These are phyloP conservation scores for Drosophila orena DNA, from an alignment of 1,140 invertebrate genomes.

Conservation along the genomic window DNA sequence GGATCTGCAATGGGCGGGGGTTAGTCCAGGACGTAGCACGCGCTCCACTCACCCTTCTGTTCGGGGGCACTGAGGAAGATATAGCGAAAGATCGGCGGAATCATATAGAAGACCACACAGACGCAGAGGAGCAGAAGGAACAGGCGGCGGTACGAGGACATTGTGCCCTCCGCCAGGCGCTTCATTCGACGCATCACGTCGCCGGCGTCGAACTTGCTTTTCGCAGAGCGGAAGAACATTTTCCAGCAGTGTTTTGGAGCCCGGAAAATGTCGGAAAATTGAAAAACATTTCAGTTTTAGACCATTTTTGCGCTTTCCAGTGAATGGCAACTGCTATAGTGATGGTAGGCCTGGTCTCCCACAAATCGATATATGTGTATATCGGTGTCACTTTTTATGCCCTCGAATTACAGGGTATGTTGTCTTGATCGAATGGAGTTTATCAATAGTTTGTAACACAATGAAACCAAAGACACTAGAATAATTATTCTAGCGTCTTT, in stretches of 20 bases:
- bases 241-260: constrained; percentile 28
- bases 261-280: constrained; percentile 43
- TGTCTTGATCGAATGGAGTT: too few relatives aligned
- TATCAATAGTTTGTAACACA: too few relatives aligned
- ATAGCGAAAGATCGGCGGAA: constrained; percentile 88
- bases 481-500: too few relatives aligned
- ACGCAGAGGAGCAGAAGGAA: constrained; percentile 87
- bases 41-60: constrained; percentile 77
- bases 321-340: constrained; percentile 14
- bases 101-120: constrained; percentile 88
- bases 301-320: constrained; percentile 17
- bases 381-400: background rate
- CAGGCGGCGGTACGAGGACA: constrained; percentile 88
- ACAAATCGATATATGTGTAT: background rate
- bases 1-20: constrained; percentile 84
- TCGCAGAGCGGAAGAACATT: constrained; percentile 83
- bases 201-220: constrained; percentile 84
- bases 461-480: too few relatives aligned
- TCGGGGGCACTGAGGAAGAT: constrained; percentile 85
- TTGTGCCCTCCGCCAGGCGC: constrained; percentile 87
- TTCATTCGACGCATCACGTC: constrained; percentile 87
- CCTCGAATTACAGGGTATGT: background rate
- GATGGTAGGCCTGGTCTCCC: background rate
- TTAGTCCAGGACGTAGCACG: background rate
- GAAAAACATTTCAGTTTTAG: constrained; percentile 41